A percentile compares a stretch with the other conserved stretches of the same genome.
Conservation (phyloP, 2,113 vertebrate species). For the Oenanthe oenanthe region DNA sequence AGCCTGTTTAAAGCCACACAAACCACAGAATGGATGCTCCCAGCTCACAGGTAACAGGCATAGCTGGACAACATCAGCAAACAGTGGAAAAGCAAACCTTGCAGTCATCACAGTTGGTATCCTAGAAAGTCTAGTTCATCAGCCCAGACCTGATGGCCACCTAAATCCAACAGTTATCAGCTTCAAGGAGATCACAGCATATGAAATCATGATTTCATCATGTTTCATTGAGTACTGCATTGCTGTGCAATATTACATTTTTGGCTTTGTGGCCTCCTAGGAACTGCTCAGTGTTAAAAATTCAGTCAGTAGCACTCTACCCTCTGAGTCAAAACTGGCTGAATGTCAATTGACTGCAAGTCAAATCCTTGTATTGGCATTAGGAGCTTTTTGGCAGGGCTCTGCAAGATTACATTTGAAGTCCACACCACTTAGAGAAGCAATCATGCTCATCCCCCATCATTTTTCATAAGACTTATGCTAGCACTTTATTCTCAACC, state of each 20-base stretch:
- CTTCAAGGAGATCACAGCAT: neutral
- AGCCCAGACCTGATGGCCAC: neutral
- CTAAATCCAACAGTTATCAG: neutral
- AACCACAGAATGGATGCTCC: neutral
- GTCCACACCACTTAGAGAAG: neutral
- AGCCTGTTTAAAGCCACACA: neutral
- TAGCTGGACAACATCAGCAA: neutral
- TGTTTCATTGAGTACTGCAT: neutral
- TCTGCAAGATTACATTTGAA: conserved; percentile 6
- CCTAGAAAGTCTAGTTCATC: neutral
- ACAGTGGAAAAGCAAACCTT: neutral
- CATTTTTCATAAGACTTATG: neutral
- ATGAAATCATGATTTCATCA: conserved; percentile 16
- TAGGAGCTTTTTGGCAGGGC: conserved; percentile 2
- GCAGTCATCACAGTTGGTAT: neutral
- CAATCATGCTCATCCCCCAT: neutral
- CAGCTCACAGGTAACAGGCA: neutral
- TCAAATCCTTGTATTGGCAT: conserved; percentile 39
- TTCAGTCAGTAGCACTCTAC: conserved; percentile 42
- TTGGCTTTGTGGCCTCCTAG: conserved; percentile 27
- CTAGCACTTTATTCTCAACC: neutral
- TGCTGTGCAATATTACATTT: conserved; percentile 19
- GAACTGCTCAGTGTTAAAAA: conserved; percentile 20
- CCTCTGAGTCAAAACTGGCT: conserved; percentile 55
- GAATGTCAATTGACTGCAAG: conserved; percentile 40